Conservation (phyloP, 2,797 vertebrate species). For the Aeoliscus strigatus region DNA sequence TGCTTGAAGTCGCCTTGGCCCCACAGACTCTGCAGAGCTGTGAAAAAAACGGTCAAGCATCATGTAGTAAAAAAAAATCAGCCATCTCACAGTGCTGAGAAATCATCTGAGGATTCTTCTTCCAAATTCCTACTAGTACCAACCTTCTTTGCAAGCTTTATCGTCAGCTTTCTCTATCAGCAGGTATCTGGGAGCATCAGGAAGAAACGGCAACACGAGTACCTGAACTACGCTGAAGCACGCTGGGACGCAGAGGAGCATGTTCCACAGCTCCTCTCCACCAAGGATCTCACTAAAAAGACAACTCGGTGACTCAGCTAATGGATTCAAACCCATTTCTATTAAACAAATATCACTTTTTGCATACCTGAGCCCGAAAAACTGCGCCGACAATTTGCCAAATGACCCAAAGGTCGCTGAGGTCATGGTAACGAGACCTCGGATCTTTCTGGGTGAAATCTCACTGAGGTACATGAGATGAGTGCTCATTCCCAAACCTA, state of each 20-base stretch:
- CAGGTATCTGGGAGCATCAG: slow-evolving; percentile 82
- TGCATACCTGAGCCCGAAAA: slow-evolving; percentile 77
- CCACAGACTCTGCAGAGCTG: slow-evolving; percentile 83
- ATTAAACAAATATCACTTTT: too few species aligned
- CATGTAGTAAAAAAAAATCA: too few species aligned
- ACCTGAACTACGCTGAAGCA: slow-evolving; percentile 73
- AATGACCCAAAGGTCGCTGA: slow-evolving; percentile 47
- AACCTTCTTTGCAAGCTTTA: slow-evolving; percentile 76
- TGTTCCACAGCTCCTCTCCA: slow-evolving; percentile 72
- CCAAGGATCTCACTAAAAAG: slow-evolving; percentile 77
- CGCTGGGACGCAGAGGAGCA: slow-evolving; percentile 64
- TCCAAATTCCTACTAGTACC: too few species aligned
- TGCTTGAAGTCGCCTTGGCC: slow-evolving; percentile 74
- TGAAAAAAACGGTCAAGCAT: too few species aligned
- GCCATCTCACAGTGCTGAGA: slow-evolving; percentile 3
- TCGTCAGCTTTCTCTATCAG: slow-evolving; percentile 79
- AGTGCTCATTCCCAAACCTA: slow-evolving; percentile 67
- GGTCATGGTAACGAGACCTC: slow-evolving; percentile 72
- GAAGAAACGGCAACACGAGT: slow-evolving; percentile 75
- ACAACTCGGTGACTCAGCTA: background rate
- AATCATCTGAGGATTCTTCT: too few species aligned
- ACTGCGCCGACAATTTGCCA: slow-evolving; percentile 75
- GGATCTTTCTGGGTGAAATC: slow-evolving; percentile 72
- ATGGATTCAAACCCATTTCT: too few species aligned
- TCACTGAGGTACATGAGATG: slow-evolving; percentile 78